A percentile compares a stretch with the other conserved stretches of the same genome.
phyloP scores from a whole-genome alignment of 2,888 invertebrate species.

The Acleris laterana region DNA sequence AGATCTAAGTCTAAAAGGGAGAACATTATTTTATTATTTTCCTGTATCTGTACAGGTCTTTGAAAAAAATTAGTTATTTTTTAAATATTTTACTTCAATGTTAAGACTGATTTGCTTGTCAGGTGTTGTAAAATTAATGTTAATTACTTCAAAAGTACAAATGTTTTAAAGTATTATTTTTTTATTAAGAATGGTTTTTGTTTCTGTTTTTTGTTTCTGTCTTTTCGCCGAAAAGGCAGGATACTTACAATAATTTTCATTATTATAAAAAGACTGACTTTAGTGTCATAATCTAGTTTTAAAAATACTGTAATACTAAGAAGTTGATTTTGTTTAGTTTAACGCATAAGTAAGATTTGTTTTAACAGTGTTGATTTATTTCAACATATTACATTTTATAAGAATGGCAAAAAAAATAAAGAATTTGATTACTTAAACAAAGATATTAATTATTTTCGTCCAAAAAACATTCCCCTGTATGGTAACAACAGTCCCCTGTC shows the following conservation, averaged over 20 bases:
- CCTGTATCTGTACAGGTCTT: too few relatives aligned
- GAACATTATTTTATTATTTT: too few relatives aligned
- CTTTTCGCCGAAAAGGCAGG: too few relatives aligned
- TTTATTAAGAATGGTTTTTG: too few relatives aligned
- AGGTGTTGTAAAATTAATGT: not conserved
- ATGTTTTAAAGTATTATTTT: too few relatives aligned
- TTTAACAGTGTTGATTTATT: not conserved
- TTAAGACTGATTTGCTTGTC: too few relatives aligned
- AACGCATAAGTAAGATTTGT: not conserved
- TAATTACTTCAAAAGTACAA: too few relatives aligned
- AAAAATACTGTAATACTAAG: not conserved
- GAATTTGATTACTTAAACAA: not conserved
- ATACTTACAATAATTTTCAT: not conserved
- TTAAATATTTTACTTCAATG: too few relatives aligned
- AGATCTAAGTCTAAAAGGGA: too few relatives aligned
- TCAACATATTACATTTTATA: not conserved
- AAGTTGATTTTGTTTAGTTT: not conserved
- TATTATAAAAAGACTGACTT: not conserved
- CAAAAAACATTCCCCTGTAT: not conserved
- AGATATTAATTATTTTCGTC: not conserved
- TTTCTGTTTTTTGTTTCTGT: too few relatives aligned
- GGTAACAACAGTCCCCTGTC: constrained; percentile 29
- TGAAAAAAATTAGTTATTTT: too few relatives aligned
- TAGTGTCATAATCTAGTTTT: not conserved
- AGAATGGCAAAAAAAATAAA: not conserved